Percentiles rank a stretch among this genome's conserved stretches.
These are phyloP conservation scores for Horisme vitalbata DNA, from an alignment of 2,888 invertebrate species.

Conservation along the genomic window DNA sequence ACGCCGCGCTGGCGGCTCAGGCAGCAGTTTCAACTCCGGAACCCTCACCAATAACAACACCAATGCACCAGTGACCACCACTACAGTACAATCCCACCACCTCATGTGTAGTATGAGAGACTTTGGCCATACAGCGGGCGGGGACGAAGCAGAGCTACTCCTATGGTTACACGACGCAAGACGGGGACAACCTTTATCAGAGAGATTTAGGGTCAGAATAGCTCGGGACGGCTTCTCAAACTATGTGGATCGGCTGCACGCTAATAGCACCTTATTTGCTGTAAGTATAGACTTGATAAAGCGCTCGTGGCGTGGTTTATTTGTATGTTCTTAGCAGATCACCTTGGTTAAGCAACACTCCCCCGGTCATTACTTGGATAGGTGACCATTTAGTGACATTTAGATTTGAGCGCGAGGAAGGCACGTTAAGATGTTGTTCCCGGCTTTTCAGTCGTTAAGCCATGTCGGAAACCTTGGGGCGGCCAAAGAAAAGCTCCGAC, in stretches of 20 bases:
- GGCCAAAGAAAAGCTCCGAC: too few species aligned
- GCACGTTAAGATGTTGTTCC: too few species aligned
- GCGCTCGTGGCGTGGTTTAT: too few species aligned
- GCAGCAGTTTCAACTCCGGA: conserved; percentile 74
- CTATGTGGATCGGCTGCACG: conserved; percentile 93
- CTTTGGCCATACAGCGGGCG: conserved; percentile 93
- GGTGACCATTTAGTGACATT: too few species aligned
- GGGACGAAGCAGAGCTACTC: conserved; percentile 94
- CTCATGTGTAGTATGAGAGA: conserved; percentile 91
- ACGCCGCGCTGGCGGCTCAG: conserved; percentile 72
- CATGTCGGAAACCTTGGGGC: too few species aligned
- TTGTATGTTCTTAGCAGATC: too few species aligned
- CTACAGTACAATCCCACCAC: conserved; percentile 78
- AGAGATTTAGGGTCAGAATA: conserved; percentile 94
- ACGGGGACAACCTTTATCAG: conserved; percentile 91
- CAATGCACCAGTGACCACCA: conserved; percentile 36
- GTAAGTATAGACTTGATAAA: conserved; percentile 75
- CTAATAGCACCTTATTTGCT: conserved; percentile 95
- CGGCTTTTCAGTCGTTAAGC: too few species aligned
- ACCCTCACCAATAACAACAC: conserved; percentile 61
- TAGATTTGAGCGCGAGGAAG: too few species aligned
- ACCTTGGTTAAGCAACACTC: too few species aligned
- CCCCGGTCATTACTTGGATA: too few species aligned
- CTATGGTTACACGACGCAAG: conserved; percentile 93
- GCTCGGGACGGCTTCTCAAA: conserved; percentile 95